These are phyloP conservation scores for Odontamblyopus rebecca DNA, from an alignment of 2,797 vertebrate species.

Conservation along the genomic window DNA sequence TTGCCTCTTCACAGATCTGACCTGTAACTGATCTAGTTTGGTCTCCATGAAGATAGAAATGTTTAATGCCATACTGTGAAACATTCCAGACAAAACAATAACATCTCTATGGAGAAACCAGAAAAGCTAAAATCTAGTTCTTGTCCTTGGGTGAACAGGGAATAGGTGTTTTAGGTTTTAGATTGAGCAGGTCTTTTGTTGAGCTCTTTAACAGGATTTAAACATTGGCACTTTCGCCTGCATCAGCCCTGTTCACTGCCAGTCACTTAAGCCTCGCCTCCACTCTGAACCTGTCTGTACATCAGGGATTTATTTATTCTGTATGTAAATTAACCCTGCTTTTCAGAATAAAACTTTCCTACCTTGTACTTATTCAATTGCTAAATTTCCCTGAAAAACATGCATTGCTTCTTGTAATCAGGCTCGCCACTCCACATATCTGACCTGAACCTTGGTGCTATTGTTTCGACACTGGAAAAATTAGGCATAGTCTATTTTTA, in stretches of 20 bases:
- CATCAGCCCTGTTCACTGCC: conserved; percentile 19
- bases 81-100: too few species aligned
- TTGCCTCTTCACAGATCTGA: too few species aligned
- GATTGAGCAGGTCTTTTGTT: conserved; percentile 24
- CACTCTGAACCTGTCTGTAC: neutral
- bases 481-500: too few species aligned
- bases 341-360: neutral
- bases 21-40: too few species aligned
- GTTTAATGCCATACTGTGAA: too few species aligned
- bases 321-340: neutral
- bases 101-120: too few species aligned
- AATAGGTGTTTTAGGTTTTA: neutral
- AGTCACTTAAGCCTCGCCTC: conserved; percentile 21
- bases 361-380: neutral
- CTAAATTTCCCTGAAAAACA: too few species aligned
- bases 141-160: neutral
- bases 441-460: too few species aligned
- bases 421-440: too few species aligned
- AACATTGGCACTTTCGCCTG: conserved; percentile 39
- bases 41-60: too few species aligned
- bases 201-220: conserved; percentile 51
- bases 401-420: too few species aligned
- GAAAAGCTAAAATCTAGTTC: neutral
- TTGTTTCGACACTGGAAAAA: too few species aligned
- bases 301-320: neutral